Conservation (phyloP, 2,113 vertebrate species). For the Perca fluviatilis region DNA sequence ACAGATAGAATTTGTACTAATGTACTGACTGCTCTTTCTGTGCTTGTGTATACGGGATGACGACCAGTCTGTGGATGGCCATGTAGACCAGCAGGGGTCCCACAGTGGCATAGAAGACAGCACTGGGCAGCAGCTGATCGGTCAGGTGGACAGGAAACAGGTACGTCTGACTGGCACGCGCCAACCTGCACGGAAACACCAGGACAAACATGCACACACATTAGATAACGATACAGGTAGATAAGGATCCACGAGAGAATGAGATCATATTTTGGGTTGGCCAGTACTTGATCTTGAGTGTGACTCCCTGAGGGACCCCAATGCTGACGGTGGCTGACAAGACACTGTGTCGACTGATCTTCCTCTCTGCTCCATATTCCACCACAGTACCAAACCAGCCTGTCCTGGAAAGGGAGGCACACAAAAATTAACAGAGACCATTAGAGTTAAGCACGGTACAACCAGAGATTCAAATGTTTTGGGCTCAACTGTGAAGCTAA, state of each 20-base stretch:
- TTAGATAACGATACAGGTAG: constrained; percentile 1
- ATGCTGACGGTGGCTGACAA: constrained; percentile 94
- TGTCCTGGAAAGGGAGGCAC: constrained; percentile 81
- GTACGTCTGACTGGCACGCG: constrained; percentile 96
- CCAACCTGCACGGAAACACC: constrained; percentile 84
- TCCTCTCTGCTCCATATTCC: constrained; percentile 96
- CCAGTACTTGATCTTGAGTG: constrained; percentile 96
- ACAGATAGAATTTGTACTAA: no score
- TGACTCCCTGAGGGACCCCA: constrained; percentile 96
- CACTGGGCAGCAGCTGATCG: constrained; percentile 95
- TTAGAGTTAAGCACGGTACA: neutral
- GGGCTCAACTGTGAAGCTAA: no score
- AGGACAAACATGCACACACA: neutral
- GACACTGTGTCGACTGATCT: constrained; percentile 96
- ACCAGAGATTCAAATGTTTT: no score
- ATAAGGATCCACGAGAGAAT: neutral
- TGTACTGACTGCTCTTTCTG: constrained; percentile 93
- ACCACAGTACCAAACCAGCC: constrained; percentile 97
- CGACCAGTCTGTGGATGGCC: constrained; percentile 91
- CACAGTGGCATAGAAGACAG: constrained; percentile 95
- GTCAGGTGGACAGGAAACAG: constrained; percentile 97
- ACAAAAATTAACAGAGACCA: neutral
- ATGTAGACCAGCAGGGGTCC: constrained; percentile 93
- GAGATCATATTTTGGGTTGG: constrained; percentile 31
- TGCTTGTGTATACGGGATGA: constrained; percentile 92